Evolutionary conservation across 2,113 vertebrate genomes (phyloP).

Genomic region (Echinops telfairi): DNA sequence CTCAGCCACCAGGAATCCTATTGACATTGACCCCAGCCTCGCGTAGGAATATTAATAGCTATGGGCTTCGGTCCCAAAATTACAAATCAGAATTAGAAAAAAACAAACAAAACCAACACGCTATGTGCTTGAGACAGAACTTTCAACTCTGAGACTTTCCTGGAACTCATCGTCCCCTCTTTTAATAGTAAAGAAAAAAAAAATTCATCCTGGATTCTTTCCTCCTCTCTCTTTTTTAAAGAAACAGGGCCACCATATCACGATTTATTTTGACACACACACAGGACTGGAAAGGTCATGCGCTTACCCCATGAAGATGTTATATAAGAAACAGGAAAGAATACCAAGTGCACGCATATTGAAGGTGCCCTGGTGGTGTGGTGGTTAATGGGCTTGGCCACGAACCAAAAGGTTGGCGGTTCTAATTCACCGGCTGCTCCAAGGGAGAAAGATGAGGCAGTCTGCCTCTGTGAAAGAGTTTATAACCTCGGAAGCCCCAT

Average conservation of each 20-base stretch:
- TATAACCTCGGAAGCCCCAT: too few relatives aligned
- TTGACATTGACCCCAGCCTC: slow-evolving; percentile 81
- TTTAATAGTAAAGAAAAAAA: slow-evolving; percentile 37
- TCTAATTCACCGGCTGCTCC: neutral
- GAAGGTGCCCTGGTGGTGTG: neutral
- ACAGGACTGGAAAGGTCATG: neutral
- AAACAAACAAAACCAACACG: slow-evolving; percentile 15
- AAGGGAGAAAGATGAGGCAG: neutral
- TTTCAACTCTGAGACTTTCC: slow-evolving; percentile 54
- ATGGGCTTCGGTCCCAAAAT: slow-evolving; percentile 61
- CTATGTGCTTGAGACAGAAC: slow-evolving; percentile 47
- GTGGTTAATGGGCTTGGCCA: neutral
- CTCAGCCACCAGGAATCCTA: slow-evolving; percentile 73
- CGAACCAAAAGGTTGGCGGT: neutral
- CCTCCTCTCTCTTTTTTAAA: neutral
- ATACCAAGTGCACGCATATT: neutral
- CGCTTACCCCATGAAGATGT: neutral
- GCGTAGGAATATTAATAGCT: slow-evolving; percentile 83
- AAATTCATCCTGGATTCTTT: neutral
- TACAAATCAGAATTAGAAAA: slow-evolving; percentile 1
- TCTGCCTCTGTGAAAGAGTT: neutral
- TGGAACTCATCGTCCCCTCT: slow-evolving; percentile 40
- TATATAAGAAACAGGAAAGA: slow-evolving; percentile 31
- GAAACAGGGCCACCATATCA: neutral
- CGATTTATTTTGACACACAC: slow-evolving; percentile 47